These are phyloP conservation scores for Synanthedon tipuliformis DNA, from an alignment of 2,888 invertebrate species.

Conservation along the genomic window DNA sequence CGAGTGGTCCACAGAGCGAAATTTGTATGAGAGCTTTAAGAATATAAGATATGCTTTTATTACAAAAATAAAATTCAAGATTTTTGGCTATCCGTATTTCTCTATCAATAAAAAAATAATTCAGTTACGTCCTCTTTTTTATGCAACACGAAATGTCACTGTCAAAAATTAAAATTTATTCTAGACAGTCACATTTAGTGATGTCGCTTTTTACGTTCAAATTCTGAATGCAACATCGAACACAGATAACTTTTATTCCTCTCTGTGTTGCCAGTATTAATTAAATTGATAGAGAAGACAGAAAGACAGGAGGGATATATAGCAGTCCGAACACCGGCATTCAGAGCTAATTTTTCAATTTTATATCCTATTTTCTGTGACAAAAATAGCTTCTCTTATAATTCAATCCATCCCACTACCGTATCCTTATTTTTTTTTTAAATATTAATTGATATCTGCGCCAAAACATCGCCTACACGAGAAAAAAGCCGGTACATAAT, in stretches of 20 bases:
- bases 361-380: conserved; percentile 48
- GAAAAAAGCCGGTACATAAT: conserved; percentile 7
- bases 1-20: conserved; percentile 17
- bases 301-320: not conserved
- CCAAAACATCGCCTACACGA: conserved; percentile 36
- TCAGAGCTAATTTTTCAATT: conserved; percentile 40
- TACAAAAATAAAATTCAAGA: conserved; percentile 17
- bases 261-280: too few relatives aligned
- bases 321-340: conserved; percentile 53
- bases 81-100: not conserved
- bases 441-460: conserved; percentile 54
- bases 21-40: conserved; percentile 5
- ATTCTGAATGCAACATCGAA: too few relatives aligned
- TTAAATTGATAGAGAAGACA: too few relatives aligned
- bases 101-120: not conserved
- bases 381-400: conserved; percentile 64
- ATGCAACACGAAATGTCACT: too few relatives aligned
- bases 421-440: conserved; percentile 29
- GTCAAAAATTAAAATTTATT: too few relatives aligned
- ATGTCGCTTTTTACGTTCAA: too few relatives aligned
- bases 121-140: too few relatives aligned
- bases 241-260: too few relatives aligned
- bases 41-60: conserved; percentile 17
- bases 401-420: conserved; percentile 36
- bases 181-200: too few relatives aligned